Conservation (phyloP, 2,113 vertebrate species). For the Etheostoma spectabile region DNA sequence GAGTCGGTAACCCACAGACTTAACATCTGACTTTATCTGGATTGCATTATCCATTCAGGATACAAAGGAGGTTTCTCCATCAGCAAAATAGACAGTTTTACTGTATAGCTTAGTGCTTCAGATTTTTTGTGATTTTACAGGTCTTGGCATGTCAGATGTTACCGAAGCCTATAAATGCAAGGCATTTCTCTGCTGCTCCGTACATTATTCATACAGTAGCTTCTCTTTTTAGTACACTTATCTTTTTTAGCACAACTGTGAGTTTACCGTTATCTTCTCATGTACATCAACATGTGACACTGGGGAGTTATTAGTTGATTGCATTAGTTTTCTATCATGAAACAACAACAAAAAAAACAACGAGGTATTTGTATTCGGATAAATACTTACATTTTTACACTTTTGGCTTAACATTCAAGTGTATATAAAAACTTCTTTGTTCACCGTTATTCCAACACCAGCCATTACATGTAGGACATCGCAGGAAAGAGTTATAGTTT, state of each 20-base stretch:
- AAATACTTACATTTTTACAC: background rate
- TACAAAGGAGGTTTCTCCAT: background rate
- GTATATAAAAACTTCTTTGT: background rate
- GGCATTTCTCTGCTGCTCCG: background rate
- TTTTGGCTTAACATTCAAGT: background rate
- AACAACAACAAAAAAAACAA: background rate
- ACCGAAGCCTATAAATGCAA: background rate
- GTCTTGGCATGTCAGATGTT: background rate
- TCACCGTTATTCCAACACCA: background rate
- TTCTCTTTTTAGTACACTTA: background rate
- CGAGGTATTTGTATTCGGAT: background rate
- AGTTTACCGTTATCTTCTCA: background rate
- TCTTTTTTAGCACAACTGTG: background rate
- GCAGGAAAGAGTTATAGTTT: conserved; percentile 37
- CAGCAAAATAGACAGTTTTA: background rate
- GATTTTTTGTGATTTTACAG: background rate
- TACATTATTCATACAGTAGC: background rate
- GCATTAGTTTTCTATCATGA: background rate
- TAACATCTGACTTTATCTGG: background rate
- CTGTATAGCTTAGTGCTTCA: background rate
- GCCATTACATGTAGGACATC: background rate
- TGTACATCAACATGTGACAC: background rate
- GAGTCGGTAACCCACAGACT: background rate
- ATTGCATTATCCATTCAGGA: background rate
- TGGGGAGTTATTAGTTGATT: background rate